Percentiles rank a stretch among this genome's conserved stretches.
Conservation (phyloP, 2,797 vertebrate genomes). For the Podarcis lilfordi region DNA sequence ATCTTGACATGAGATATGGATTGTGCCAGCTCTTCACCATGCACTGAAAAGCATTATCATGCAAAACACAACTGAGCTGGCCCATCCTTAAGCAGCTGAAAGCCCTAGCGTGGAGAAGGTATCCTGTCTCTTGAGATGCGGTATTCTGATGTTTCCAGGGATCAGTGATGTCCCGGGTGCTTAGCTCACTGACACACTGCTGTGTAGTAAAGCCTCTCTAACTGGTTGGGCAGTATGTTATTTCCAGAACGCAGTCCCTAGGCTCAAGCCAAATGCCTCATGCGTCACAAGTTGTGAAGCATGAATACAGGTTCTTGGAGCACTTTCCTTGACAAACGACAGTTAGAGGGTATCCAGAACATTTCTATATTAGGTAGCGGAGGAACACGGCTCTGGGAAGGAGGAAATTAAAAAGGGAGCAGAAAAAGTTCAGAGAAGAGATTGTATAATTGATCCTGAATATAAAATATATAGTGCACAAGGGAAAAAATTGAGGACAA, state of each 20-base stretch:
- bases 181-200: not conserved
- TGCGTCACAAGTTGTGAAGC: not conserved
- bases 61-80: not conserved
- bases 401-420: not conserved
- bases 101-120: rapidly evolving
- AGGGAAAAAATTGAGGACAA: not conserved
- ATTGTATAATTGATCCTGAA: not conserved
- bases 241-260: not conserved
- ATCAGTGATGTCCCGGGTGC: not conserved
- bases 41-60: not conserved
- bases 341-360: not conserved
- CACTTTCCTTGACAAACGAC: not conserved
- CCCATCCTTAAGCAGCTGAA: not conserved
- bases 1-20: not conserved
- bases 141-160: too few species aligned
- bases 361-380: constrained; percentile 4
- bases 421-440: not conserved
- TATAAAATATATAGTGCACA: not conserved
- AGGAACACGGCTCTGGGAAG: not conserved
- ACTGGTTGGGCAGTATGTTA: not conserved
- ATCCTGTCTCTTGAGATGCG: not conserved
- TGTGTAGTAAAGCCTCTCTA: not conserved
- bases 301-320: not conserved
- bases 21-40: not conserved
- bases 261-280: not conserved